A percentile compares a stretch with the other conserved stretches of the same genome.
Evolutionary conservation across 2,113 vertebrate genomes (phyloP).

Genomic region (Pogonocichla stellata): DNA sequence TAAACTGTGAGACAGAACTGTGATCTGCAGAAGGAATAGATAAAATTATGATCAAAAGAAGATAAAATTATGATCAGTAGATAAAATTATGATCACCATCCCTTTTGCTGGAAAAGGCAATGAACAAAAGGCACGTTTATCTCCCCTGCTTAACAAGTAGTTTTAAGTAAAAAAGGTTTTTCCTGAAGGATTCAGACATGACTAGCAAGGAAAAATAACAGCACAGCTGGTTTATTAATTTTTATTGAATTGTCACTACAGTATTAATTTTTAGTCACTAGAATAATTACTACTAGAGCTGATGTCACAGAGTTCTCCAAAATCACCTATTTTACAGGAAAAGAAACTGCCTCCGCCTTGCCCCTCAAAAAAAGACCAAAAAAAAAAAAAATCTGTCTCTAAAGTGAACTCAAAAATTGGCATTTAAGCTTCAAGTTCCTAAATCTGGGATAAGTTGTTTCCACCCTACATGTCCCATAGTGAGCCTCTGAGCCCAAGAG

Average conservation of each 20-base stretch:
- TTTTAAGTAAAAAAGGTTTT: not conserved
- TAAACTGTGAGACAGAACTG: not conserved
- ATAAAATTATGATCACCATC: not conserved
- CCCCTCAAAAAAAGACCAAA: no score
- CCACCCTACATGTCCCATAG: not conserved
- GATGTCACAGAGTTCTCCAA: not conserved
- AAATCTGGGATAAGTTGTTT: not conserved
- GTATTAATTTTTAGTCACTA: not conserved
- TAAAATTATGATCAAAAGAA: not conserved
- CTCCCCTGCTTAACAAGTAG: not conserved
- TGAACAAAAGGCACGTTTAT: accelerated
- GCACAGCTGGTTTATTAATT: not conserved
- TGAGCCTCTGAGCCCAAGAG: not conserved
- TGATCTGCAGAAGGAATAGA: not conserved
- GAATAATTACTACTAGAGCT: not conserved
- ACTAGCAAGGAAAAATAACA: not conserved
- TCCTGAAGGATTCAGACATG: not conserved
- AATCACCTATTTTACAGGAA: not conserved
- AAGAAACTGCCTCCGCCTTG: no score
- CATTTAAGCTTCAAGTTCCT: not conserved
- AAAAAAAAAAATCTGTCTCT: not conserved
- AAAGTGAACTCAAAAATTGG: not conserved
- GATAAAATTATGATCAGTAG: not conserved
- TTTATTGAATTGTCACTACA: not conserved
- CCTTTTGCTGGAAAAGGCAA: not conserved